phyloP scores from a whole-genome alignment of 2,888 invertebrate species.

The Horisme vitalbata region DNA sequence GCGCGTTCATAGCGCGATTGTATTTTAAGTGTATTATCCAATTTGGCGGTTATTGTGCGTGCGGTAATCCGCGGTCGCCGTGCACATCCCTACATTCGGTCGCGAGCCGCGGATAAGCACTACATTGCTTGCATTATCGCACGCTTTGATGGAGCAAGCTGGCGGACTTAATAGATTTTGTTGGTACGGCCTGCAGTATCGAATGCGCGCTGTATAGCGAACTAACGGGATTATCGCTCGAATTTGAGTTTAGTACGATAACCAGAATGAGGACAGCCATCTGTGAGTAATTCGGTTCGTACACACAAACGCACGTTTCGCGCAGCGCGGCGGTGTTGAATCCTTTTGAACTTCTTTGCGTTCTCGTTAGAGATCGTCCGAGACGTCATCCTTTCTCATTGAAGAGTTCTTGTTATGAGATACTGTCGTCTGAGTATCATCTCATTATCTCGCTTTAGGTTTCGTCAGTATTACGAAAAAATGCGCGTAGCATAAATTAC shows the following conservation, averaged over 20 bases:
- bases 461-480: conserved; percentile 24
- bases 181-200: conserved; percentile 54
- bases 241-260: conserved; percentile 63
- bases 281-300: conserved; percentile 43
- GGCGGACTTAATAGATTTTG: conserved; percentile 80
- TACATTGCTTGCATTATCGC: conserved; percentile 70
- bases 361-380: conserved; percentile 50
- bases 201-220: conserved; percentile 68
- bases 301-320: conserved; percentile 23
- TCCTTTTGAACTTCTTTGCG: conserved; percentile 43
- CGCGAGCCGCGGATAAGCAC: conserved; percentile 55
- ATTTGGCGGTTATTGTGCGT: conserved; percentile 84
- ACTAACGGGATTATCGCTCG: conserved; percentile 74
- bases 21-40: conserved; percentile 87
- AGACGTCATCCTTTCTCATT: conserved; percentile 38
- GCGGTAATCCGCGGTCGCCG: conserved; percentile 74
- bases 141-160: conserved; percentile 68
- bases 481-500: conserved; percentile 4
- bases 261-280: conserved; percentile 54
- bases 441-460: conserved; percentile 46
- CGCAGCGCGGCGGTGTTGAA: conserved; percentile 21
- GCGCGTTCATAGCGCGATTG: conserved; percentile 80
- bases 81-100: conserved; percentile 65
- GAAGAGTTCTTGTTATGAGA: conserved; percentile 40
- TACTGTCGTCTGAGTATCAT: conserved; percentile 39